Evolutionary conservation across 2,888 invertebrate species (phyloP).

Genomic region (Acanthopleura granulata): DNA sequence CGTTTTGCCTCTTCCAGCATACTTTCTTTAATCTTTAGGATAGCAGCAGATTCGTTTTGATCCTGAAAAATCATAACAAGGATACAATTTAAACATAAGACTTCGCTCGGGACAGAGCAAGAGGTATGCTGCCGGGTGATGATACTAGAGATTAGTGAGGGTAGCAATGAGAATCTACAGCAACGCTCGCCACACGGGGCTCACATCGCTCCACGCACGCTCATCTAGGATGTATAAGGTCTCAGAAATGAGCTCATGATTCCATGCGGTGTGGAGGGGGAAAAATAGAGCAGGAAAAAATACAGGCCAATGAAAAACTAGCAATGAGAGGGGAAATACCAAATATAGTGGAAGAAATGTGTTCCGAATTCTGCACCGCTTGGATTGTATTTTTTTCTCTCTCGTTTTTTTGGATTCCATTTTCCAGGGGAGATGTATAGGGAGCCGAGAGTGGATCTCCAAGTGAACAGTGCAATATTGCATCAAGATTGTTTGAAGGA

Average conservation of each 20-base stretch:
- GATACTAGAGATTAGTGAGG: conserved; percentile 4
- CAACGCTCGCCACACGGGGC: background rate
- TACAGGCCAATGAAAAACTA: no score
- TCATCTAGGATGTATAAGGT: no score
- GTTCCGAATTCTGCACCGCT: no score
- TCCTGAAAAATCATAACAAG: conserved; percentile 56
- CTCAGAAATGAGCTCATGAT: no score
- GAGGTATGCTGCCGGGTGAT: conserved; percentile 3
- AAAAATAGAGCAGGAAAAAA: background rate
- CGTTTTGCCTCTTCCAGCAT: conserved; percentile 99
- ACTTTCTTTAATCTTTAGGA: conserved; percentile 99
- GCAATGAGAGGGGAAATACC: no score
- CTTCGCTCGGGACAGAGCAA: background rate
- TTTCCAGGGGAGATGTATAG: no score
- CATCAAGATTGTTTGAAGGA: conserved; percentile 55
- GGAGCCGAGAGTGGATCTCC: no score
- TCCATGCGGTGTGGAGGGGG: conserved; percentile 8
- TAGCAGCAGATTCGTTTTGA: conserved; percentile 97
- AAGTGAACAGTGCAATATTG: conserved; percentile 19
- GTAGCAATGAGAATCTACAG: background rate
- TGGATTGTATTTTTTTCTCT: no score
- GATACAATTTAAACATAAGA: conserved; percentile 16
- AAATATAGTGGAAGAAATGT: no score
- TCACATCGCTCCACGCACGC: background rate
- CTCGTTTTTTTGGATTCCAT: no score